These are phyloP conservation scores for Poecile atricapillus DNA, from an alignment of 2,113 vertebrate species.

Conservation along the genomic window DNA sequence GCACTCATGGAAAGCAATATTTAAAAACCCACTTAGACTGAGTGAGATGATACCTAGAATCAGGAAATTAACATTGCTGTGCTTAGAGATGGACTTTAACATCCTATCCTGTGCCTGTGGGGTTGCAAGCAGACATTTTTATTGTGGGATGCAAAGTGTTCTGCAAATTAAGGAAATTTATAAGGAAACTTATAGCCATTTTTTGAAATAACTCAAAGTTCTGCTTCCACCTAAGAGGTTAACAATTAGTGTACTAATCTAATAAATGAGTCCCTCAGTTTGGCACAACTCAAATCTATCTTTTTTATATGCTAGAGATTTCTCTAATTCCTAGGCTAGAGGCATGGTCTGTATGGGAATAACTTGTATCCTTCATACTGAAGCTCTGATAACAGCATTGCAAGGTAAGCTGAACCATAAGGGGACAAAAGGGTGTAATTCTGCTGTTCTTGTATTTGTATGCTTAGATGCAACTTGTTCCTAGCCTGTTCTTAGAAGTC, in stretches of 20 bases:
- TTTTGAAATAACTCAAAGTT: background rate
- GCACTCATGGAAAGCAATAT: background rate
- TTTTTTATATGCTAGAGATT: background rate
- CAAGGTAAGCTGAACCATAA: background rate
- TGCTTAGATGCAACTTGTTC: background rate
- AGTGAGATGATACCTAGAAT: background rate
- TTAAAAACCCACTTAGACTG: background rate
- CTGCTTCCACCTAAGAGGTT: background rate
- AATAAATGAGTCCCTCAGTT: background rate
- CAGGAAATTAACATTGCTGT: background rate
- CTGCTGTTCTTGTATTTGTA: background rate
- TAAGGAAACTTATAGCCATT: background rate
- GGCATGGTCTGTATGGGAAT: background rate
- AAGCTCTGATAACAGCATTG: background rate
- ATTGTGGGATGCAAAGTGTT: background rate
- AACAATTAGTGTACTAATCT: background rate
- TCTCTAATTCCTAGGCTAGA: background rate
- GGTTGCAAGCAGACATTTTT: background rate
- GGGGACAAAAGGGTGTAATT: background rate
- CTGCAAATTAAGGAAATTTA: background rate
- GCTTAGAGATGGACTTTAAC: background rate
- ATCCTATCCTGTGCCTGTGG: background rate
- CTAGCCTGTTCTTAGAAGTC: background rate
- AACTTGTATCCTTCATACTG: background rate
- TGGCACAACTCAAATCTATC: background rate